Evolutionary conservation across 2,797 vertebrate species (phyloP).

Genomic region (Arremon brunneinucha): DNA sequence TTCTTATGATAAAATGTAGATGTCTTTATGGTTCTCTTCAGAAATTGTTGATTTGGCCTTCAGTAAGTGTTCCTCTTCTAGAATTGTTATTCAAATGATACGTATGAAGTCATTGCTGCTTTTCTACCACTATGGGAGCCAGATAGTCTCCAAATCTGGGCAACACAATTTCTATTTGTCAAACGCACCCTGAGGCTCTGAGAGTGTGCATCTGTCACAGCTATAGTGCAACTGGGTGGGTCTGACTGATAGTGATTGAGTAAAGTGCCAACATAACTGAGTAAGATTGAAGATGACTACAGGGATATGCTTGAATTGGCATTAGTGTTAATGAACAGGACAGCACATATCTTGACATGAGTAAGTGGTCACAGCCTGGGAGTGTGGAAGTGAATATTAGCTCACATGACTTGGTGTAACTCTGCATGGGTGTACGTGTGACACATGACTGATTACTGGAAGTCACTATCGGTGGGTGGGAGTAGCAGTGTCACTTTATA

Average conservation of each 20-base stretch:
- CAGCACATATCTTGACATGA: conserved; percentile 49
- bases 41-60: neutral
- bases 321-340: conserved; percentile 61
- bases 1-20: neutral
- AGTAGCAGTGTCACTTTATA: conserved; percentile 57
- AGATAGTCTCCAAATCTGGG: neutral
- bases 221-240: conserved; percentile 35
- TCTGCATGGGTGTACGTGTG: neutral
- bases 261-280: conserved; percentile 52
- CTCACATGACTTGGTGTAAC: conserved; percentile 4
- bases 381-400: conserved; percentile 31
- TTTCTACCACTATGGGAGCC: neutral
- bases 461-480: conserved; percentile 40
- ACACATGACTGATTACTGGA: conserved; percentile 56
- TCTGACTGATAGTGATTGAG: conserved; percentile 55
- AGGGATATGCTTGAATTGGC: conserved; percentile 37
- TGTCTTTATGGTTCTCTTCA: neutral
- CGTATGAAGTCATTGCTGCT: neutral
- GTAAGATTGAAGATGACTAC: conserved; percentile 61
- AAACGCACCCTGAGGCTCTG: neutral
- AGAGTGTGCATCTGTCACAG: neutral
- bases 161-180: neutral
- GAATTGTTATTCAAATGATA: neutral
- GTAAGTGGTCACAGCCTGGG: conserved; percentile 47
- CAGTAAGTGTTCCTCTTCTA: neutral